Evolutionary conservation across 2,113 vertebrate species (phyloP).

Genomic region (Eira barbara): DNA sequence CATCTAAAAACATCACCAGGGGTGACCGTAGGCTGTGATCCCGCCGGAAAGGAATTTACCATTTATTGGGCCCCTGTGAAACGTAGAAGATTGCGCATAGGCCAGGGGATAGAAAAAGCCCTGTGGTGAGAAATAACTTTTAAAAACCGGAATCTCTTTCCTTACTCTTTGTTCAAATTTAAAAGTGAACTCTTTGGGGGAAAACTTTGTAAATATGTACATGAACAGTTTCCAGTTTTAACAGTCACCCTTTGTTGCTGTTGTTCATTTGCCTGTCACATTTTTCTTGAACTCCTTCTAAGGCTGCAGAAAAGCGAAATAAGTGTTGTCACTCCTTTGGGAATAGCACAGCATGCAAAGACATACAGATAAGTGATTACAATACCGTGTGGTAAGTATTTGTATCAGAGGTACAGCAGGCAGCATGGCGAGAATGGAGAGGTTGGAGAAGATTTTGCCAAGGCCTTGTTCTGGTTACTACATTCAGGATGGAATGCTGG

Average conservation of each 20-base stretch:
- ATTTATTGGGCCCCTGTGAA: neutral
- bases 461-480: neutral
- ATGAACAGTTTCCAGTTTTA: neutral
- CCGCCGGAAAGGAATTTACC: neutral
- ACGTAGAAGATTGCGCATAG: neutral
- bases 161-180: conserved; percentile 28
- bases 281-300: neutral
- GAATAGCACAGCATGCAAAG: neutral
- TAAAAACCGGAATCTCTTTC: neutral
- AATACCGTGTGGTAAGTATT: neutral
- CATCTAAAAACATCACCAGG: neutral
- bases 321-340: neutral
- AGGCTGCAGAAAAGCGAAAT: neutral
- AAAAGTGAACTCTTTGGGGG: neutral
- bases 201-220: neutral
- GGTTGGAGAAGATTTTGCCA: neutral
- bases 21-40: neutral
- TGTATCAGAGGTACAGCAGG: neutral
- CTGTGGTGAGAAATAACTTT: neutral
- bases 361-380: neutral
- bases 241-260: neutral
- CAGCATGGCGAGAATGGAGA: neutral
- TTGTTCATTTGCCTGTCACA: neutral
- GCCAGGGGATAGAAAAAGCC: neutral
- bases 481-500: neutral